Base-by-base conservation (phyloP, 2,888 invertebrate species). In the Blastobasis adustella region DNA sequence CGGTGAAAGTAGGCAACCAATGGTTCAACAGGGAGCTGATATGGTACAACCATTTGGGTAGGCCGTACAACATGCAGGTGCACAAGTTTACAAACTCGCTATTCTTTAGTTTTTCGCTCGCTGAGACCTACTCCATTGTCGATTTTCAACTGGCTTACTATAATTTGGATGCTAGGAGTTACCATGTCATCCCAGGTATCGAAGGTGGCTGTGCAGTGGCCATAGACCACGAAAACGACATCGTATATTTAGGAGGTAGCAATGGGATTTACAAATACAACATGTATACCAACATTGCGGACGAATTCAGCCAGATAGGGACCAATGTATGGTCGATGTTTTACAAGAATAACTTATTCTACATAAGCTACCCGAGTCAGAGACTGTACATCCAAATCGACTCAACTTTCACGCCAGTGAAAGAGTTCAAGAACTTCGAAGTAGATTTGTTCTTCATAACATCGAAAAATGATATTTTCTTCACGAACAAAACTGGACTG, bases 241-340 rank as follows among this genome's bases (percentile, higher is more conserved):
- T 72, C 0, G 67, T 83, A 39, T 83, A 69, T 40, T 57, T 83
- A 5, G 83, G 83, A n/a, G 82, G 83, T 0, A 76, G 67, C 23
- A 76, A 81, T 10, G 83, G 82, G 0, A 83, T 83, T 7, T 82
- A 75, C 51, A 81, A 73, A 66, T 82, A 71, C 7, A 80, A 82
- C 37, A 66, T 76, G 69, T 48, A 66, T 0, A 81, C 79, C 0
- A 74, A 69, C 60, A 47, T 78, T 55, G 77, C 79, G 0, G 78
- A 82, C 52, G 67, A 63, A 37, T 81, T 78, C 49, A 76, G 67
- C 56, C 76, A 80, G 55, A 71, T 70, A 49, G 73, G 73, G 0
- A 74, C 63, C 9, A 82, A 83, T 38, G 68, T 83, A 5, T 82
- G 82, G 82, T 68, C 74, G 0, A 41, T 83, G 3, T 80, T 76